Conservation (phyloP, 2,888 invertebrate species). For the Caenorhabditis panamensis region DNA sequence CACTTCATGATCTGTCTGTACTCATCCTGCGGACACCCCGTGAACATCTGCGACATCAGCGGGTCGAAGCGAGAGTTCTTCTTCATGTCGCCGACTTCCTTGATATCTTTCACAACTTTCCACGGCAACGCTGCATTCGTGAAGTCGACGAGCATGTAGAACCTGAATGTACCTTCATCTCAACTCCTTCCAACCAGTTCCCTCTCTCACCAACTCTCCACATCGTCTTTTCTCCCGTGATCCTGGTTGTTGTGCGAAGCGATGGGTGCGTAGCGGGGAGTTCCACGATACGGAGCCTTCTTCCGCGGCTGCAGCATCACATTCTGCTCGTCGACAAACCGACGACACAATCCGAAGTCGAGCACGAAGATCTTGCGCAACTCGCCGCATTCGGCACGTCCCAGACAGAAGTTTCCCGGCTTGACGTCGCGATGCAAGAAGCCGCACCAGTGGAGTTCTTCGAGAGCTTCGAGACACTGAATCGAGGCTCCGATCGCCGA, state of each 20-base stretch:
- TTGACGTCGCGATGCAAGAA: conserved; percentile 70
- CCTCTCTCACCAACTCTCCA: conserved; percentile 67
- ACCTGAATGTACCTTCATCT: conserved; percentile 18
- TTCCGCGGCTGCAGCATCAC: conserved; percentile 71
- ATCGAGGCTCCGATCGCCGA: conserved; percentile 74
- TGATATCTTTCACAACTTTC: conserved; percentile 74
- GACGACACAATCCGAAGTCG: conserved; percentile 76
- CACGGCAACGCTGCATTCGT: conserved; percentile 76
- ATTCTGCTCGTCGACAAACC: conserved; percentile 69
- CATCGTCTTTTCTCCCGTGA: conserved; percentile 74
- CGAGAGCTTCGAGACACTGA: conserved; percentile 77
- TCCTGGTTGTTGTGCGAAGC: conserved; percentile 71
- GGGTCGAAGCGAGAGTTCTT: conserved; percentile 52
- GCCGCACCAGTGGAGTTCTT: conserved; percentile 75
- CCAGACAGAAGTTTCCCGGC: conserved; percentile 76
- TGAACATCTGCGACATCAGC: conserved; percentile 51
- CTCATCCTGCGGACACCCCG: conserved; percentile 59
- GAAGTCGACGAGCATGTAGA: conserved; percentile 77
- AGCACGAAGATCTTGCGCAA: conserved; percentile 75
- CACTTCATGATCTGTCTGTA: conserved; percentile 61
- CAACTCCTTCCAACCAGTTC: background rate
- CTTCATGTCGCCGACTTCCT: conserved; percentile 68
- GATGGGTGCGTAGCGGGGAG: conserved; percentile 75
- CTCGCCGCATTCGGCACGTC: conserved; percentile 72
- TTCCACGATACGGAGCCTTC: conserved; percentile 74